Evolutionary conservation across 1,140 invertebrate genomes (phyloP).

Genomic region (Linepithema humile): DNA sequence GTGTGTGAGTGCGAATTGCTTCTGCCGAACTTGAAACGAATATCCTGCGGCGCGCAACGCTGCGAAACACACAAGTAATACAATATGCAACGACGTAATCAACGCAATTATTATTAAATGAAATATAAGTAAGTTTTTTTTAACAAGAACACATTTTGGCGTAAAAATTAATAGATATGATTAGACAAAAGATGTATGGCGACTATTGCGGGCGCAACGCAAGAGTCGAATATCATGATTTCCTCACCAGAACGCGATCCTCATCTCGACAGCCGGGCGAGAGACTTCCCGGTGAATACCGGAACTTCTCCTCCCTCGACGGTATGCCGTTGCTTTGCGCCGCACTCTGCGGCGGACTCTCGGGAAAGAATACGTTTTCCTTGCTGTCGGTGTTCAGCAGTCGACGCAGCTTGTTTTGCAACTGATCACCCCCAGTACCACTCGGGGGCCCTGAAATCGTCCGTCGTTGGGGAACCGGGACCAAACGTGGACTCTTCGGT

Average conservation of each 20-base stretch:
- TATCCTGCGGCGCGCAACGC: slow-evolving; percentile 75
- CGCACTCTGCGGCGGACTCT: slow-evolving; percentile 63
- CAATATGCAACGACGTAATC: background rate
- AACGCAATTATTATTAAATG: background rate
- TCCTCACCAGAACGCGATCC: slow-evolving; percentile 67
- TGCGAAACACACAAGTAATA: slow-evolving; percentile 58
- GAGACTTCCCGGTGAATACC: slow-evolving; percentile 79
- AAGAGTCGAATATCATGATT: background rate
- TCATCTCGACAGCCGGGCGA: slow-evolving; percentile 79
- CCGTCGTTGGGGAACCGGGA: slow-evolving; percentile 81
- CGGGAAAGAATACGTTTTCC: slow-evolving; percentile 85
- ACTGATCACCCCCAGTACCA: slow-evolving; percentile 85
- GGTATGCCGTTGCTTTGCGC: slow-evolving; percentile 67
- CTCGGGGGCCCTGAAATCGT: slow-evolving; percentile 80
- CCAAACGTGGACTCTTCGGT: slow-evolving; percentile 85
- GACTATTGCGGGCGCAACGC: too few relatives aligned
- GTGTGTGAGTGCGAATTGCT: slow-evolving; percentile 89
- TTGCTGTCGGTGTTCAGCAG: slow-evolving; percentile 90
- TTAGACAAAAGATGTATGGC: too few relatives aligned
- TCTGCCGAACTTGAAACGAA: slow-evolving; percentile 83
- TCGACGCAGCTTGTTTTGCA: slow-evolving; percentile 91
- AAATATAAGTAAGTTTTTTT: background rate
- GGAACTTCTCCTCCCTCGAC: slow-evolving; percentile 77
- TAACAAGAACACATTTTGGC: background rate
- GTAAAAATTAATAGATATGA: too few relatives aligned